Percentiles rank a stretch among this genome's conserved stretches.
phyloP scores from a whole-genome alignment of 2,797 vertebrate species.

The Pangasius djambal region DNA sequence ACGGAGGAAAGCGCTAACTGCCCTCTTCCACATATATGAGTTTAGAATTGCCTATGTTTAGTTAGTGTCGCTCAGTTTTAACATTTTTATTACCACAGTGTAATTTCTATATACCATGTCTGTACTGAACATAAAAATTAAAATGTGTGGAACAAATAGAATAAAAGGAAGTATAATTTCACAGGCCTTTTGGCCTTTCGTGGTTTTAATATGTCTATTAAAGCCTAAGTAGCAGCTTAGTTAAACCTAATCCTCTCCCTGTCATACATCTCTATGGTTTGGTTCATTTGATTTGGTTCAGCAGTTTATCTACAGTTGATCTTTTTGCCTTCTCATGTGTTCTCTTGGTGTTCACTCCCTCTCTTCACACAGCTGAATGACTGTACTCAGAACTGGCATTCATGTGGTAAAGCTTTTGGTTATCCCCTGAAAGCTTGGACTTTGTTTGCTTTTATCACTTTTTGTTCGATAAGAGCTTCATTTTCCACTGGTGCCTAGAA shows the following conservation, averaged over 20 bases:
- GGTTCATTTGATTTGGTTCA: constrained; percentile 74
- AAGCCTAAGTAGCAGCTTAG: constrained; percentile 53
- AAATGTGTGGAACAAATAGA: constrained; percentile 42
- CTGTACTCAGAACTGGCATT: constrained; percentile 70
- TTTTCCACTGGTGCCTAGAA: constrained; percentile 19
- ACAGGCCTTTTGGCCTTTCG: not conserved
- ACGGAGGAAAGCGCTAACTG: not conserved
- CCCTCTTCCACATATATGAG: not conserved
- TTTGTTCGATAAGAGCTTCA: not conserved
- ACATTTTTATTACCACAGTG: not conserved
- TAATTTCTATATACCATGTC: not conserved
- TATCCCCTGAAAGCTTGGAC: constrained; percentile 69
- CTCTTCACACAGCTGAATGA: constrained; percentile 68
- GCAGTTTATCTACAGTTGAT: constrained; percentile 77
- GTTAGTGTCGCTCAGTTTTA: not conserved
- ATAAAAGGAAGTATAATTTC: constrained; percentile 37
- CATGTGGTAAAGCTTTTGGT: constrained; percentile 68
- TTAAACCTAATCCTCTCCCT: constrained; percentile 66
- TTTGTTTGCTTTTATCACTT: constrained; percentile 69
- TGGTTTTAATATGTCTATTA: constrained; percentile 19
- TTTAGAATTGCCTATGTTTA: not conserved
- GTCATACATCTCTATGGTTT: constrained; percentile 71
- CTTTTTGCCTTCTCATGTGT: constrained; percentile 72
- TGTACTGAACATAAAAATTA: not conserved
- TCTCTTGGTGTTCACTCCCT: constrained; percentile 69